A percentile compares a stretch with the other conserved stretches of the same genome.
phyloP scores from a whole-genome alignment of 2,888 invertebrate species.

The Limnephilus rhombicus region DNA sequence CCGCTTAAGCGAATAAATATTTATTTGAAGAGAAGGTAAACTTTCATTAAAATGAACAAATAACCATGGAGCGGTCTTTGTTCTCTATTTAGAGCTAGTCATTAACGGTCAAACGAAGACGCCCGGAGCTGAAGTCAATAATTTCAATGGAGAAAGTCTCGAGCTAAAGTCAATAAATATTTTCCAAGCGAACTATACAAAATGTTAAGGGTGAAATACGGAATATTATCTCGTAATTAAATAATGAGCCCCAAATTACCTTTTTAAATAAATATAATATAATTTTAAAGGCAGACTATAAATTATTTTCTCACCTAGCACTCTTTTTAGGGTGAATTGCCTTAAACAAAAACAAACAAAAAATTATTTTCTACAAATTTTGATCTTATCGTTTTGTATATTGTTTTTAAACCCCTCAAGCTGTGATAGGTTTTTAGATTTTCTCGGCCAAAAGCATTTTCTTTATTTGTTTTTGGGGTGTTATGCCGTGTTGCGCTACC shows the following conservation, averaged over 20 bases:
- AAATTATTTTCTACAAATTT: no score
- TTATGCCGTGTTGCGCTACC: no score
- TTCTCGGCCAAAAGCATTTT: no score
- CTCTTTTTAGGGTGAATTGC: no score
- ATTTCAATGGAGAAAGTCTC: not conserved
- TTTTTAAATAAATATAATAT: not conserved
- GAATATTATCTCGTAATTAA: not conserved
- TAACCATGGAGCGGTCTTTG: not conserved
- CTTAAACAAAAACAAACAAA: no score
- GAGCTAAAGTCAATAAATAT: not conserved
- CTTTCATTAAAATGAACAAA: conserved; percentile 22
- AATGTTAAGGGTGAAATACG: not conserved
- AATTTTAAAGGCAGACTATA: not conserved
- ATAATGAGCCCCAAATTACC: not conserved
- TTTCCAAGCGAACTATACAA: not conserved
- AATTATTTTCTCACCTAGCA: no score
- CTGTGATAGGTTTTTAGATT: no score
- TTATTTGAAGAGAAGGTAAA: conserved; percentile 13
- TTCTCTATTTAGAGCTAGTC: not conserved
- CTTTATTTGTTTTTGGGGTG: no score
- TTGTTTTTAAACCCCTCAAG: no score
- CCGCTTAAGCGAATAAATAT: conserved; percentile 9
- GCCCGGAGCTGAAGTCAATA: not conserved
- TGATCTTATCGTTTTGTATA: no score
- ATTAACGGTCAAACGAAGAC: conserved; percentile 1